Evolutionary conservation across 2,888 invertebrate species (phyloP), one percentile per base, ranked within the genome.

Genomic region (Caenorhabditis plicata): DNA sequence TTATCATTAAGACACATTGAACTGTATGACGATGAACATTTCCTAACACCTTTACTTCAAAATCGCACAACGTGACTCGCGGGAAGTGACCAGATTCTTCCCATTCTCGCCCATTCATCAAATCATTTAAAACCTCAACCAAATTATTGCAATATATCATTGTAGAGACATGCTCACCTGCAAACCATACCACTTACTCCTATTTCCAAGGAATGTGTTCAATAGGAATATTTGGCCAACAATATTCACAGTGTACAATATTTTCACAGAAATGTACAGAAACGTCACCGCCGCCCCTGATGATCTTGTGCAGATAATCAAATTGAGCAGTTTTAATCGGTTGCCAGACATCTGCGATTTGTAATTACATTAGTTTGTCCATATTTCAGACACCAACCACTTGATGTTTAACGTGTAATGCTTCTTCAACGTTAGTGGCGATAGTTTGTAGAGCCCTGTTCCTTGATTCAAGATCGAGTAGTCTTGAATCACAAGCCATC

Each of bases 91-190:
- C 77, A 7, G 71, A 71, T 47, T 81, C 81, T 47, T 78, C 75
- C 80, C 80, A 81, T 49, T 81, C 81, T 11, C 78, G 60, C 13
- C 81, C 80, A 56, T 77, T 78, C 79, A 81, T 77, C 51, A 81
- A 56, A 46, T 81, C 81, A 44, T 74, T 77, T 17, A 81, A 61
- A 26, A 78, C 78, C 74, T 74, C 25, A 11, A 57, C 35, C 4
- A 22, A 8, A 19, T 20, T 19, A 38, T 22, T 25, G 7, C 13
- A 8, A 33, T 44, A 4, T 17, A 13, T n/a, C 19, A 17, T 29
- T 20, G 42, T 2, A 43, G 26, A 13, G 25, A 42, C 23, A 25
- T 41, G 4, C 43, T 25, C 20, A 78, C 75, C 70, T 81, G 72
- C 42, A 81, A 54, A 7, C 81, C 81, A 64, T 80, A 81, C 75